Base-by-base conservation (phyloP, 2,113 vertebrate genomes). In the Hippocampus comes region DNA sequence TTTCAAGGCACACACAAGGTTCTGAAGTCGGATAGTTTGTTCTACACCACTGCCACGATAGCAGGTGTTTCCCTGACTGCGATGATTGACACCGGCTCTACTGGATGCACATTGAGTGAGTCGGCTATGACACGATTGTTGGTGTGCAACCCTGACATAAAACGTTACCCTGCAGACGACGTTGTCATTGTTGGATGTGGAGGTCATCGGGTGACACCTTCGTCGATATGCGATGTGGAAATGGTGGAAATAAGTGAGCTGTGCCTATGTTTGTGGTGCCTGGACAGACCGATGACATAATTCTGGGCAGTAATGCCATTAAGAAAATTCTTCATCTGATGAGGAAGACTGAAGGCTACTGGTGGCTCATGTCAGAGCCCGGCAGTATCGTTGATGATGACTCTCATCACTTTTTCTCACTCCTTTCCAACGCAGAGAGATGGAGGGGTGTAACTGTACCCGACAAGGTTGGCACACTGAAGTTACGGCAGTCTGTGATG, bases 201-300 rank as follows among this genome's bases (percentile, higher is more conserved):
- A 12, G 34, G 63, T 21, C 30, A 64, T 38, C 63, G 23, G 20
- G 30, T 42, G 15, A 21, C 20, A 1, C 63, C 34, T 21, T 21
- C 8, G 2, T 18, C 34, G n/a, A 27, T 21, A 9, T 64, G 34
- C 42, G 63, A 64, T 42, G 30, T 42, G 17, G 38, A 18, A 42
- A 9, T 64, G 34, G 21, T n/a, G 15, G 38, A n/a, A n/a, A n/a
- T 64, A 61, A 61, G 6, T 30, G 17, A 6, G 25, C 27, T 34
- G 59, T 61, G 2, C 59, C 63, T 18, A 64, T 64, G 30, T 42
- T 64, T 30, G 61, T 63, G 11, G 61, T 63, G 8, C 61, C 61
- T 34, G 61, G 30, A 34, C 61, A 63, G 30, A 34, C 27, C 7
- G 61, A 63, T 20, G 61, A 63, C 15, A 5, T 63, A 3, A 63